Evolutionary conservation across 1,140 invertebrate genomes (phyloP), one percentile per base, ranked within the genome.

Genomic region (Saxidomus purpurata): DNA sequence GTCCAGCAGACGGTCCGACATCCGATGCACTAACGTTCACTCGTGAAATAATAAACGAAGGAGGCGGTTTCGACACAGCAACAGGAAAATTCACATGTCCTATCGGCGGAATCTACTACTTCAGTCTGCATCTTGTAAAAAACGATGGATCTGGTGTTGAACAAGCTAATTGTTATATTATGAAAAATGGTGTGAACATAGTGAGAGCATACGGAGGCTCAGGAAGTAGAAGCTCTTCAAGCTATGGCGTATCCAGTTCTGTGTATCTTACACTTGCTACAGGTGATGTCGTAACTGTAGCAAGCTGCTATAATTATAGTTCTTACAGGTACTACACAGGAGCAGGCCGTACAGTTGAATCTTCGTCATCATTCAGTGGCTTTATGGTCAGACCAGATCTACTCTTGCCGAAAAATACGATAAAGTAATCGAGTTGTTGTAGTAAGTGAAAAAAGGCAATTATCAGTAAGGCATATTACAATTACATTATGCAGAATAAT

Each of bases 361-460:
- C 67, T 4, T 71, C n/a, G 67, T 31, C 67, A 15, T 71, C 67
- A 11, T 71, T 71, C n/a, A 71, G 67, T 40, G 67, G 67, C n/a
- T n/a, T n/a, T n/a, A n/a, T n/a, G n/a, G n/a, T n/a, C n/a, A n/a
- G n/a, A n/a, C n/a, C n/a, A n/a, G n/a, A n/a, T n/a, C n/a, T n/a
- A n/a, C n/a, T n/a, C n/a, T n/a, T n/a, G n/a, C n/a, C n/a, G n/a
- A n/a, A n/a, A n/a, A n/a, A n/a, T n/a, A n/a, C n/a, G n/a, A n/a
- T n/a, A n/a, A n/a, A n/a, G n/a, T n/a, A n/a, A n/a, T n/a, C n/a
- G n/a, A n/a, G n/a, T n/a, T n/a, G n/a, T n/a, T n/a, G n/a, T n/a
- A n/a, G n/a, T n/a, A n/a, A n/a, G n/a, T n/a, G n/a, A n/a, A n/a
- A n/a, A n/a, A n/a, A n/a, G n/a, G n/a, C n/a, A n/a, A n/a, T n/a